phyloP scores from a whole-genome alignment of 92 coral and sea anemone genomes.

The Epizoanthus scotinus region DNA sequence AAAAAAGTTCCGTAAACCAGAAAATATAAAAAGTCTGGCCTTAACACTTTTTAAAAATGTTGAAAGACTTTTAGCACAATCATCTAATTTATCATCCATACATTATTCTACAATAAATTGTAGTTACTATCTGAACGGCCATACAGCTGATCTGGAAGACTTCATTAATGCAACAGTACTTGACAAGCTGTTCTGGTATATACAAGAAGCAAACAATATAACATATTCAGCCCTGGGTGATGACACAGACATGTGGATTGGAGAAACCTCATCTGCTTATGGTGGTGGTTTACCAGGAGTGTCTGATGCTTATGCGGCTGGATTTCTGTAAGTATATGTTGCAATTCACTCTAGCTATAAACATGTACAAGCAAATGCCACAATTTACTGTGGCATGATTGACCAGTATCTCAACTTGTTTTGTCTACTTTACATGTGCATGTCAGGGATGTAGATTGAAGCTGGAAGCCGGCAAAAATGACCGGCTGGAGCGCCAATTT shows the following conservation, averaged over 20 bases:
- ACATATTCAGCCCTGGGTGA: conserved; percentile 49
- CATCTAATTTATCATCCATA: no score
- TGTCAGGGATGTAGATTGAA: no score
- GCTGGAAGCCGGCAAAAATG: no score
- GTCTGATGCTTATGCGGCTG: conserved; percentile 77
- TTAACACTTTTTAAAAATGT: no score
- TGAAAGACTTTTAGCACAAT: no score
- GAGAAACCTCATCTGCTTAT: conserved; percentile 82
- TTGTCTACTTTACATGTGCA: no score
- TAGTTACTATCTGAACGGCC: conserved; percentile 64
- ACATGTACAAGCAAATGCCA: no score
- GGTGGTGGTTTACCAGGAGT: conserved; percentile 82
- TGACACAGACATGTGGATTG: conserved; percentile 68
- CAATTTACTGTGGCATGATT: no score
- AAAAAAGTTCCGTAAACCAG: no score
- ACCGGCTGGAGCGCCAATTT: no score
- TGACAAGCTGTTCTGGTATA: conserved; percentile 57
- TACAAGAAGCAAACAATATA: conserved; percentile 50
- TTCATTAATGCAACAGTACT: conserved; percentile 74
- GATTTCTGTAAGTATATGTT: conserved; percentile 61
- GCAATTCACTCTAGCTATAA: no score
- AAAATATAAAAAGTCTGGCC: no score
- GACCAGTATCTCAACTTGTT: not conserved
- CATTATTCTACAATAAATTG: not conserved
- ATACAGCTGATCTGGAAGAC: conserved; percentile 45